These are phyloP conservation scores for Luscinia luscinia DNA, from an alignment of 2,797 vertebrate species.

Conservation along the genomic window DNA sequence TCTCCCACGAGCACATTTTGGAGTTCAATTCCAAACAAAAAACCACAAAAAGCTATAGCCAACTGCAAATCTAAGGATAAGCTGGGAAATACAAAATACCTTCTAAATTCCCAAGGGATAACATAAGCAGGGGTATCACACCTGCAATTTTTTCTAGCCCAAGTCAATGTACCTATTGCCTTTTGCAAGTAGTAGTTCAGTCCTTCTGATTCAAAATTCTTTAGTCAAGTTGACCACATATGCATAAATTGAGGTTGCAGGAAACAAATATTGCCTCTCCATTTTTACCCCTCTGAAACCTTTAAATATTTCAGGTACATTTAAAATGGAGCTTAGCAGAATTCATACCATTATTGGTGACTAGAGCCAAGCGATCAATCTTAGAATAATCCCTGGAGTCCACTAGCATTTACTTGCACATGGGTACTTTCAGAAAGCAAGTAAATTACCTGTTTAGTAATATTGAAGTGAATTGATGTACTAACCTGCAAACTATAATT, in stretches of 20 bases:
- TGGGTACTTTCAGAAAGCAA: constrained; percentile 65
- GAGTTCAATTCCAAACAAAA: neutral
- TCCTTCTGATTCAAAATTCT: neutral
- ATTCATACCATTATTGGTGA: neutral
- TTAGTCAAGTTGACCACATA: neutral
- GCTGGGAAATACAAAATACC: neutral
- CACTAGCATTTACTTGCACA: constrained; percentile 63
- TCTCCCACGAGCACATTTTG: neutral
- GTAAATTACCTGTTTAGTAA: constrained; percentile 70
- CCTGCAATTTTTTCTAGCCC: neutral
- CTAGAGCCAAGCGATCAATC: constrained; percentile 55
- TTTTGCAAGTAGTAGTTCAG: neutral
- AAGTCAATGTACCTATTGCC: neutral
- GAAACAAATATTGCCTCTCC: neutral
- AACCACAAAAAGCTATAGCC: neutral
- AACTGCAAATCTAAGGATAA: neutral
- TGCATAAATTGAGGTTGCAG: neutral
- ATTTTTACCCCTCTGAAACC: neutral
- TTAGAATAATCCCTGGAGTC: constrained; percentile 66
- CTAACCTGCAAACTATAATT: constrained; percentile 62
- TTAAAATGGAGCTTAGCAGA: constrained; percentile 20
- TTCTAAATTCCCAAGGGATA: neutral
- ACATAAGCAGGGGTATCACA: neutral
- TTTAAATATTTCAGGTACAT: constrained; percentile 11
- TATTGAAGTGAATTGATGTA: constrained; percentile 57